phyloP scores from a whole-genome alignment of 2,888 invertebrate genomes.

The Chouioia cunea region DNA sequence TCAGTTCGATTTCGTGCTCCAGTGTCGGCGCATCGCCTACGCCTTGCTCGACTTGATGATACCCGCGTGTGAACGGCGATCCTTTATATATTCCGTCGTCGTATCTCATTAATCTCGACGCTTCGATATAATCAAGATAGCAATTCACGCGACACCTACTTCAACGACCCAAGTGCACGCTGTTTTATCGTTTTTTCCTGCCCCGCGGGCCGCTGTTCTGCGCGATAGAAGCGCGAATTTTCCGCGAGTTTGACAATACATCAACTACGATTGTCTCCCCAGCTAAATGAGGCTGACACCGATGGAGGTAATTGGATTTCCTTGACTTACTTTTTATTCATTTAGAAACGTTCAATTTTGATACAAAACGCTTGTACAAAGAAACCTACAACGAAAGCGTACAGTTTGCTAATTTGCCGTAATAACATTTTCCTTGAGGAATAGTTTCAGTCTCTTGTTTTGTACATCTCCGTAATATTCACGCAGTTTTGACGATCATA shows the following conservation, averaged over 20 bases:
- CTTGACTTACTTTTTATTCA: neutral
- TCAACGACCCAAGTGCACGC: too few relatives aligned
- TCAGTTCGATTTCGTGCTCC: constrained; percentile 51
- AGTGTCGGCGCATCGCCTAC: constrained; percentile 39
- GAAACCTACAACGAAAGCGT: too few relatives aligned
- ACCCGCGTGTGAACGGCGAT: constrained; percentile 11
- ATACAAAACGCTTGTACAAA: neutral
- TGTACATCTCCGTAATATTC: too few relatives aligned
- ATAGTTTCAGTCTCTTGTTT: too few relatives aligned
- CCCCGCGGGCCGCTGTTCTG: neutral
- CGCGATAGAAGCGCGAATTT: neutral
- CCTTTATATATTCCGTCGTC: neutral
- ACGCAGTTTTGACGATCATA: too few relatives aligned
- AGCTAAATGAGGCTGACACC: constrained; percentile 58
- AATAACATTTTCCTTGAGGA: too few relatives aligned
- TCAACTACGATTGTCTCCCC: neutral
- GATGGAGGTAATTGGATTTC: constrained; percentile 54
- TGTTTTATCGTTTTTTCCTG: neutral
- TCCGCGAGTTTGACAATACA: neutral
- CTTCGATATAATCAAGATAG: neutral
- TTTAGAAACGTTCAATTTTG: neutral
- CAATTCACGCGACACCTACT: too few relatives aligned
- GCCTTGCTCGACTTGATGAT: too few relatives aligned
- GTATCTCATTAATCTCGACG: neutral
- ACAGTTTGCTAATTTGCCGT: too few relatives aligned